A percentile compares a stretch with the other conserved stretches of the same genome.
phyloP scores from a whole-genome alignment of 2,888 invertebrate species.

The Ectropis crepuscularia region DNA sequence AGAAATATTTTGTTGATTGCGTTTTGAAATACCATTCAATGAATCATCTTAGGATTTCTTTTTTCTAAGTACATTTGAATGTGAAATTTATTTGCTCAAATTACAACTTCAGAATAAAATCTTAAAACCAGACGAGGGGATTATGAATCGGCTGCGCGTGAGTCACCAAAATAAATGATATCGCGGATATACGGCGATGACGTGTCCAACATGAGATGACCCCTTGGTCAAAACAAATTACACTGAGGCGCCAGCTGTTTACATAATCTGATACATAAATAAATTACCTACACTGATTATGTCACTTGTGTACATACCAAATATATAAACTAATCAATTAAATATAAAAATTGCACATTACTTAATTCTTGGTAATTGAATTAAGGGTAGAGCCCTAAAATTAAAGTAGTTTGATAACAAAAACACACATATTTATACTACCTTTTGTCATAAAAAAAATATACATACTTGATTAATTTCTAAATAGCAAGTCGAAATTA shows the following conservation, averaged over 20 bases:
- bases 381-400: no score
- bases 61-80: not conserved
- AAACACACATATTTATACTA: no score
- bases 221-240: constrained; percentile 23
- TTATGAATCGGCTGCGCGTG: constrained; percentile 42
- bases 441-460: no score
- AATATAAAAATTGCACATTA: no score
- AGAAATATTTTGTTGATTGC: not conserved
- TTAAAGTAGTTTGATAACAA: no score
- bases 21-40: not conserved
- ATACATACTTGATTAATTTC: no score
- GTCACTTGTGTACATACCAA: not conserved
- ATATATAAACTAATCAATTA: no score
- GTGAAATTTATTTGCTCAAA: constrained; percentile 4
- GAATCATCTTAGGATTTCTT: constrained; percentile 6
- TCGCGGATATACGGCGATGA: constrained; percentile 49
- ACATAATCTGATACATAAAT: constrained; percentile 3
- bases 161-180: constrained; percentile 51
- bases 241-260: constrained; percentile 3
- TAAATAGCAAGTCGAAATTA: no score
- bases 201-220: constrained; percentile 38
- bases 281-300: not conserved
- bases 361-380: no score
- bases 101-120: not conserved
- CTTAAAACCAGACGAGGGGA: constrained; percentile 9